phyloP scores from a whole-genome alignment of 2,888 invertebrate species.

The Hydroisotoma schaefferi region DNA sequence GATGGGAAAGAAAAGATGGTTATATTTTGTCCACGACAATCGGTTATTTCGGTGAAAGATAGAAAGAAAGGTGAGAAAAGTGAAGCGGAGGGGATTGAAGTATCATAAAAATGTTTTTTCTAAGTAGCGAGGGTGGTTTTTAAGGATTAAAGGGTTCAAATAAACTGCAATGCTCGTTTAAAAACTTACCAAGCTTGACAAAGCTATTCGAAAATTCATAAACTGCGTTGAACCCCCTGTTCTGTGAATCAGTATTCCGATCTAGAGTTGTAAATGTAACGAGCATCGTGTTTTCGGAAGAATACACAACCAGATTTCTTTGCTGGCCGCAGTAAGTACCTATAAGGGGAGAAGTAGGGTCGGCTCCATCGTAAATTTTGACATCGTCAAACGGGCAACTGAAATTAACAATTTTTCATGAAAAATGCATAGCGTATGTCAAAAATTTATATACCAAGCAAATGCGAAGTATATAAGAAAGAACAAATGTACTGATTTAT shows the following conservation, averaged over 20 bases:
- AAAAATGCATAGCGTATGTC: not conserved
- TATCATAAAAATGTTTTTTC: no score
- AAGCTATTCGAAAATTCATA: conserved; percentile 98
- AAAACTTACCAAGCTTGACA: conserved; percentile 90
- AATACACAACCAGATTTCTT: conserved; percentile 91
- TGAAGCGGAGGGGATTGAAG: no score
- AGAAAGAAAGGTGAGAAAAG: no score
- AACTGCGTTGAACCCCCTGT: conserved; percentile 96
- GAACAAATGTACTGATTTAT: conserved; percentile 23
- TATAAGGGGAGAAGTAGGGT: conserved; percentile 82
- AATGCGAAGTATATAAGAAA: not conserved
- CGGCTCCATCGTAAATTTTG: conserved; percentile 91
- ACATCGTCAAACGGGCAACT: conserved; percentile 99
- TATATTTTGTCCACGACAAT: no score
- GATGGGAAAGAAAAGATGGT: no score
- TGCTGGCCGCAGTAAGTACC: conserved; percentile 97
- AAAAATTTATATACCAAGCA: not conserved
- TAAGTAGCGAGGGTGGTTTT: no score
- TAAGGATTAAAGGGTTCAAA: no score
- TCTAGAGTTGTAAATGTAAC: conserved; percentile 88
- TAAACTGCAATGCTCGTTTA: no score
- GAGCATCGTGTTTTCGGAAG: conserved; percentile 61
- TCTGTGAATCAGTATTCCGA: conserved; percentile 89
- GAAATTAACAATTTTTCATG: conserved; percentile 49
- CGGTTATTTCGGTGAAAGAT: no score